These are phyloP conservation scores for Hoplias malabaricus DNA, from an alignment of 2,113 vertebrate genomes.

Conservation along the genomic window DNA sequence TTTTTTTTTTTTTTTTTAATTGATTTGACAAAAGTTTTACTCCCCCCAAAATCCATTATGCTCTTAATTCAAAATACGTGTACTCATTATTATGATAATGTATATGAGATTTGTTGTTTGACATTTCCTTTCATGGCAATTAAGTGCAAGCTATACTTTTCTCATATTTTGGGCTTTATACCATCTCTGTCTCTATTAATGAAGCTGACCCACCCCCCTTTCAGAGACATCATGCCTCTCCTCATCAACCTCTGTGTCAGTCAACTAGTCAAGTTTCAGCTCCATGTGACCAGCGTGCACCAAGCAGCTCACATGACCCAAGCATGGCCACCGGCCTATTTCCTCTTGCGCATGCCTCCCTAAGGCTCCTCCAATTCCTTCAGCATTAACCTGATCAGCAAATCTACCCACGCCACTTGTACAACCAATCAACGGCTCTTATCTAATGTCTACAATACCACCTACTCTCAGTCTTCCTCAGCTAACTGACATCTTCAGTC, in stretches of 20 bases:
- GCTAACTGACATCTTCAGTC: constrained; percentile 95
- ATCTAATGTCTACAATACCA: constrained; percentile 95
- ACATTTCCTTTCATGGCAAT: constrained; percentile 23
- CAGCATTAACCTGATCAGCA: constrained; percentile 98
- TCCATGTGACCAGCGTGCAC: constrained; percentile 99
- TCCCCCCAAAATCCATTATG: not conserved
- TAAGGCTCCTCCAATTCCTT: constrained; percentile 90
- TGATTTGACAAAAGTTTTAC: not conserved
- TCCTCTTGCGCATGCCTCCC: constrained; percentile 99
- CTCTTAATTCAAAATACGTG: not conserved
- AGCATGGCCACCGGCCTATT: constrained; percentile 97
- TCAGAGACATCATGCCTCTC: constrained; percentile 99
- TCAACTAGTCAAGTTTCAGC: constrained; percentile 99
- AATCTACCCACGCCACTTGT: constrained; percentile 89
- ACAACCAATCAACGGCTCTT: constrained; percentile 90
- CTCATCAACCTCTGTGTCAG: constrained; percentile 99
- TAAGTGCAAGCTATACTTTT: constrained; percentile 79
- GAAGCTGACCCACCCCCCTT: constrained; percentile 99
- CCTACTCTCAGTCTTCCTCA: constrained; percentile 95
- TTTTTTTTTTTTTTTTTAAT: not conserved
- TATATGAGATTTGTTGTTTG: not conserved
- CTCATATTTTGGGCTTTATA: constrained; percentile 79
- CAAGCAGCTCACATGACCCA: constrained; percentile 99
- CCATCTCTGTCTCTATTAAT: constrained; percentile 92
- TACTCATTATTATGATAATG: not conserved